A percentile compares a stretch with the other conserved stretches of the same genome.
Conservation (phyloP, 1,140 invertebrate species). For the Lepidurus apus region DNA sequence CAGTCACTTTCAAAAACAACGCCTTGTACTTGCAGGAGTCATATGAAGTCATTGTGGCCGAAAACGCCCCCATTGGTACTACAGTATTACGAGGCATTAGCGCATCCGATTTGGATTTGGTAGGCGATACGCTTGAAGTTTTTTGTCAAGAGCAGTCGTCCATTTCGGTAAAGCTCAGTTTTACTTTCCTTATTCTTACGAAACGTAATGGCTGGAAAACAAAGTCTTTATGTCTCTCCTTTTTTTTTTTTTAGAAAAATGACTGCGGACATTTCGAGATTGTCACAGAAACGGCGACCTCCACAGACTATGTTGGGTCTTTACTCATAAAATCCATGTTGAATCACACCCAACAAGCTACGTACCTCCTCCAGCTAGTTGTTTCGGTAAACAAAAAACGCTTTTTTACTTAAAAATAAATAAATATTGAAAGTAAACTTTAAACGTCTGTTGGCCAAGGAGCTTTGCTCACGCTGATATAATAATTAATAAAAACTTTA, state of each 20-base stretch:
- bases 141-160: slow-evolving; percentile 53
- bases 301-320: not conserved
- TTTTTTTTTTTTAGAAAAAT: not conserved
- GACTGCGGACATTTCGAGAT: not conserved
- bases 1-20: not conserved
- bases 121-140: slow-evolving; percentile 72
- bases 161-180: not conserved
- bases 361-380: not conserved
- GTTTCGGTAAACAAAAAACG: not conserved
- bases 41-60: slow-evolving; percentile 69
- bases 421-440: no score
- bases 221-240: not conserved
- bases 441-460: no score
- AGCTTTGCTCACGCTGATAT: no score
- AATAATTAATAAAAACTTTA: no score
- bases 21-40: slow-evolving; percentile 53
- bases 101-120: slow-evolving; percentile 69
- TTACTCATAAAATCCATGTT: not conserved
- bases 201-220: not conserved
- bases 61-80: slow-evolving; percentile 66
- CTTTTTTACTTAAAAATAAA: no score
- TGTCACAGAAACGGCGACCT: not conserved
- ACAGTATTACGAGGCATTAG: slow-evolving; percentile 66
- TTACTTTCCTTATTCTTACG: not conserved
- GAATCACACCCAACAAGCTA: slow-evolving; percentile 1